Conservation (phyloP, 2,113 vertebrate genomes). For the Carassius auratus region DNA sequence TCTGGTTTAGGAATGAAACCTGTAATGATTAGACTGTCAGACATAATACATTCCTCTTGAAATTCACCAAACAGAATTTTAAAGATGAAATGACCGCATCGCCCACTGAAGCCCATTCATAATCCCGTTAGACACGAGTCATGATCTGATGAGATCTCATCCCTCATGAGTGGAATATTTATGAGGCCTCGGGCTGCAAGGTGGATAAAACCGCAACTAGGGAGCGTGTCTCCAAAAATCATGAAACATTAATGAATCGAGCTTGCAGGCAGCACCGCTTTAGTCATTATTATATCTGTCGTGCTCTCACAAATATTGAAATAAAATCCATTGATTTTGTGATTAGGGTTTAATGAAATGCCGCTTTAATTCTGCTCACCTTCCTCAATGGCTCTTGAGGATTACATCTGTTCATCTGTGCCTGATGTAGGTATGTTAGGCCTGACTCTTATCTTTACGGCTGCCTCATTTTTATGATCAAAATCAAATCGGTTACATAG, state of each 20-base stretch:
- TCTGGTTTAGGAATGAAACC: background rate
- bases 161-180: slow-evolving; percentile 30
- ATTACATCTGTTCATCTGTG: background rate
- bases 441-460: background rate
- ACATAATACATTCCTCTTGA: background rate
- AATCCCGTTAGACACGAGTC: slow-evolving; percentile 28
- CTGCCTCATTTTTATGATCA: background rate
- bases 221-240: background rate
- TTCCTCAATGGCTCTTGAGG: background rate
- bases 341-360: slow-evolving; percentile 25
- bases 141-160: slow-evolving; percentile 42
- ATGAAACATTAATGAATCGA: slow-evolving; percentile 32
- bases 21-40: background rate
- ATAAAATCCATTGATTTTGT: slow-evolving; percentile 28
- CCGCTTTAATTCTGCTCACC: slow-evolving; percentile 13
- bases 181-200: slow-evolving; percentile 22
- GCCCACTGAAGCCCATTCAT: background rate
- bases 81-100: slow-evolving; percentile 10
- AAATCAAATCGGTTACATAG: slow-evolving; percentile 7
- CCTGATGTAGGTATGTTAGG: background rate
- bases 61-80: background rate
- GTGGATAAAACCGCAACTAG: slow-evolving; percentile 28
- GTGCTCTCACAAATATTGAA: background rate
- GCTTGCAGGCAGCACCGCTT: background rate
- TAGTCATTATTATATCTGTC: slow-evolving; percentile 26